A percentile compares a stretch with the other conserved stretches of the same genome.
Conservation (phyloP, 1,140 invertebrate genomes). For the Rhysida immarginata region DNA sequence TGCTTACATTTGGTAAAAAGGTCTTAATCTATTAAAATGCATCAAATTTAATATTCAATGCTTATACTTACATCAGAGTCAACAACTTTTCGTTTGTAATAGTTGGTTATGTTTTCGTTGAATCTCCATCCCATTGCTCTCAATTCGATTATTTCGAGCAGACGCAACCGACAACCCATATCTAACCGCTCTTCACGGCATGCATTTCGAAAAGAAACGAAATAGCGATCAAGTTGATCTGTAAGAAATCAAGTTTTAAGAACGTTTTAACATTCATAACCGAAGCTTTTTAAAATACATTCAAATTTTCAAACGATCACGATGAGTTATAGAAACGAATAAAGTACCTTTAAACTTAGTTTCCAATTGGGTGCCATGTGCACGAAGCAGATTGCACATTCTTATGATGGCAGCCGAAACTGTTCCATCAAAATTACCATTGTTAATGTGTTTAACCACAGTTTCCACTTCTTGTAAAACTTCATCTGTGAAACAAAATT, state of each 20-base stretch:
- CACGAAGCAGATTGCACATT: slow-evolving; percentile 52
- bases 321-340: no score
- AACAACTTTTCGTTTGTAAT: slow-evolving; percentile 61
- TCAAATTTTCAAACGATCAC: no score
- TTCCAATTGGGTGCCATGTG: slow-evolving; percentile 55
- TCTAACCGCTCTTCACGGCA: slow-evolving; percentile 61
- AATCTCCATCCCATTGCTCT: slow-evolving; percentile 69
- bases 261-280: no score
- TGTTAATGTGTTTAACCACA: slow-evolving; percentile 20
- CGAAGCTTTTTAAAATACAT: no score
- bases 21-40: no score
- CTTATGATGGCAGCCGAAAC: slow-evolving; percentile 30
- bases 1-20: no score
- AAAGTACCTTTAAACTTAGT: slow-evolving; percentile 52
- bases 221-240: slow-evolving; percentile 51
- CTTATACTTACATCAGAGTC: slow-evolving; percentile 51
- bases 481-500: slow-evolving; percentile 11
- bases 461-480: slow-evolving; percentile 21
- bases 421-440: slow-evolving; percentile 18
- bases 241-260: no score
- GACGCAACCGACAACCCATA: slow-evolving; percentile 58
- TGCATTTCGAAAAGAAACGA: slow-evolving; percentile 69
- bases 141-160: slow-evolving; percentile 74
- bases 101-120: slow-evolving; percentile 59
- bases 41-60: no score